Conservation (phyloP, 2,797 vertebrate species). For the Myoxocephalus aenaeus region DNA sequence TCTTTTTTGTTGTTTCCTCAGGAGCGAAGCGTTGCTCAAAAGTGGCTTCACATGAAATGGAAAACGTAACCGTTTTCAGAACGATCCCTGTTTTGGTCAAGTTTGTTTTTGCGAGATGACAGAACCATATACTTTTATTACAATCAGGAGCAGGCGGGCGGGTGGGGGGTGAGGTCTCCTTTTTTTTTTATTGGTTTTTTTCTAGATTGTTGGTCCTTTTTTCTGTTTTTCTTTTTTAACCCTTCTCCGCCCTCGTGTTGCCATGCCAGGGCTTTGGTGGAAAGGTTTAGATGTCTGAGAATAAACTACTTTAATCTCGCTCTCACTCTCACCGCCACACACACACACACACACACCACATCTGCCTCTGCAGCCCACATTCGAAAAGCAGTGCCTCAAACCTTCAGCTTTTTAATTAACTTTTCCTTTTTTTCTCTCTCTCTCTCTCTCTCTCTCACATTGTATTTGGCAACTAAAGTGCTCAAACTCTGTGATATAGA, state of each 20-base stretch:
- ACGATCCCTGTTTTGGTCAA: constrained; percentile 39
- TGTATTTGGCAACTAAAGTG: constrained; percentile 45
- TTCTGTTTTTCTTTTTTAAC: constrained; percentile 38
- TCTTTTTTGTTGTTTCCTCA: constrained; percentile 45
- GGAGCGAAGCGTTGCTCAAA: constrained; percentile 64
- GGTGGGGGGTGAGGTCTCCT: constrained; percentile 49
- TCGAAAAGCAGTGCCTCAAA: constrained; percentile 72
- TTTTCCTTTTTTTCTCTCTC: constrained; percentile 22
- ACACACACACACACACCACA: constrained; percentile 53
- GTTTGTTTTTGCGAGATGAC: constrained; percentile 51
- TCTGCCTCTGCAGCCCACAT: constrained; percentile 72
- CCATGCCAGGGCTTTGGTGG: constrained; percentile 59
- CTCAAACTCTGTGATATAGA: constrained; percentile 53
- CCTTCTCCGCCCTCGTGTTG: constrained; percentile 59
- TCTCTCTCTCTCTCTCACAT: constrained; percentile 19
- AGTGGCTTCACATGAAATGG: constrained; percentile 61
- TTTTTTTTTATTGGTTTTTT: constrained; percentile 67
- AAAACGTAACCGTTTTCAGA: constrained; percentile 40
- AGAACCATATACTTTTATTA: constrained; percentile 27
- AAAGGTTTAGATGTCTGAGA: constrained; percentile 77
- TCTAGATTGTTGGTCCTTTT: constrained; percentile 61
- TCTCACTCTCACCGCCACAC: constrained; percentile 45
- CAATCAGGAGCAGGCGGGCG: constrained; percentile 37
- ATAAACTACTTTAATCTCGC: constrained; percentile 77
- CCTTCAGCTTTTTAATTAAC: constrained; percentile 79